A percentile compares a stretch with the other conserved stretches of the same genome.
Conservation (phyloP, 2,888 invertebrate species). For the Blastobasis adustella region DNA sequence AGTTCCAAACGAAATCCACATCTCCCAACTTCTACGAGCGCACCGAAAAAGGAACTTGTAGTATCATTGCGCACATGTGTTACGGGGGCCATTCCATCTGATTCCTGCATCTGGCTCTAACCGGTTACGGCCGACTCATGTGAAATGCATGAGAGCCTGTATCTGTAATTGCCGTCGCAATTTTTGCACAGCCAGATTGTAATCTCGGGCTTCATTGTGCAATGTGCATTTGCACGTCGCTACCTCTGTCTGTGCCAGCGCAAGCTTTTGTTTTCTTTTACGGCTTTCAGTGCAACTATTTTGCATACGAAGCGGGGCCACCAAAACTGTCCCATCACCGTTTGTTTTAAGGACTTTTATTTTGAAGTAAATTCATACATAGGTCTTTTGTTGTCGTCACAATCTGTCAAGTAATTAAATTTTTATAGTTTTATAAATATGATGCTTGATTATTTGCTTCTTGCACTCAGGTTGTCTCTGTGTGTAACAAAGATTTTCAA, state of each 20-base stretch:
- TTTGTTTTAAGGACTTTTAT: too few relatives aligned
- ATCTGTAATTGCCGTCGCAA: slow-evolving; percentile 27
- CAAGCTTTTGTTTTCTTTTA: slow-evolving; percentile 1
- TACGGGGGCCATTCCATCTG: slow-evolving; percentile 41
- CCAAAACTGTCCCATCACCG: too few relatives aligned
- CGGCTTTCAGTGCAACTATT: neutral
- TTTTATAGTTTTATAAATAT: too few relatives aligned
- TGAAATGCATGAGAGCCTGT: slow-evolving; percentile 41
- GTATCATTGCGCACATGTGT: slow-evolving; percentile 45
- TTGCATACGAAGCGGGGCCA: neutral
- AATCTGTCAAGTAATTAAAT: too few relatives aligned
- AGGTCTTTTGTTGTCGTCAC: too few relatives aligned
- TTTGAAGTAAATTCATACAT: too few relatives aligned
- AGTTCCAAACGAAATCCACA: neutral
- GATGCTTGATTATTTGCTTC: too few relatives aligned
- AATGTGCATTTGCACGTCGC: slow-evolving; percentile 11
- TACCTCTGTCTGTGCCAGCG: slow-evolving; percentile 1
- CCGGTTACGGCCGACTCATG: slow-evolving; percentile 29
- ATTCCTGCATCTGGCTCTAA: slow-evolving; percentile 42
- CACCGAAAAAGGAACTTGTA: slow-evolving; percentile 36
- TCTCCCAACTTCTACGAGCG: slow-evolving; percentile 22
- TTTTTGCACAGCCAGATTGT: slow-evolving; percentile 16
- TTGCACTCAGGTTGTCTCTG: too few relatives aligned
- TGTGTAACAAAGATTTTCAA: too few relatives aligned
- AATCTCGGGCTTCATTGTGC: slow-evolving; percentile 12